These are phyloP conservation scores for Brachyhypopomus occidentalis DNA, from an alignment of 2,113 vertebrate genomes.

Conservation along the genomic window DNA sequence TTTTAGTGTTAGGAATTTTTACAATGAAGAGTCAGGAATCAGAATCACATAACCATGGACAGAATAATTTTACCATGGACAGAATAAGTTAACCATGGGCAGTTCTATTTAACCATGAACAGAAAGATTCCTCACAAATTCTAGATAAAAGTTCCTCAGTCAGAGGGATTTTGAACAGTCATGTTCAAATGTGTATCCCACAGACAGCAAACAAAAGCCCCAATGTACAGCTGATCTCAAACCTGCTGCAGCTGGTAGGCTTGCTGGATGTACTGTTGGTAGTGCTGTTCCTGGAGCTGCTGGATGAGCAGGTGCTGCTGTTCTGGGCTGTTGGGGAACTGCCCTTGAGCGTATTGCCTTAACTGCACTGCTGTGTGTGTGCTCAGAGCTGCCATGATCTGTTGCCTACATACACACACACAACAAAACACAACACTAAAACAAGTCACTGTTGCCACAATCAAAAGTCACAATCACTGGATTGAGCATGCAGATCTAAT, in stretches of 20 bases:
- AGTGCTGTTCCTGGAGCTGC: slow-evolving; percentile 96
- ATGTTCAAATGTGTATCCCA: background rate
- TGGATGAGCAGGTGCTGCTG: slow-evolving; percentile 94
- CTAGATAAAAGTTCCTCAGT: too few relatives aligned
- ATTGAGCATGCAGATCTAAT: background rate
- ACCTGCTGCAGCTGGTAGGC: slow-evolving; percentile 91
- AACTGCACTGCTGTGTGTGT: slow-evolving; percentile 95
- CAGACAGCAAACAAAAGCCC: background rate
- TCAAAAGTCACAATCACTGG: too few relatives aligned
- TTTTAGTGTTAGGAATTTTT: too few relatives aligned
- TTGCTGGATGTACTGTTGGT: slow-evolving; percentile 97
- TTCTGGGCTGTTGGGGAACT: slow-evolving; percentile 90
- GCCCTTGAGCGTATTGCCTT: slow-evolving; percentile 94
- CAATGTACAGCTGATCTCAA: slow-evolving; percentile 75
- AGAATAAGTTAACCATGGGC: too few relatives aligned
- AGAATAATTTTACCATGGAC: too few relatives aligned
- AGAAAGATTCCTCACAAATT: too few relatives aligned
- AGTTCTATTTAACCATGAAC: too few relatives aligned
- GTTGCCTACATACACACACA: slow-evolving; percentile 78
- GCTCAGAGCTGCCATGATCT: slow-evolving; percentile 96
- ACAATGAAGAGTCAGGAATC: too few relatives aligned
- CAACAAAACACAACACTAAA: background rate
- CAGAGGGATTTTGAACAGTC: too few relatives aligned
- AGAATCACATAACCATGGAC: too few relatives aligned
- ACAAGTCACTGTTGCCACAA: background rate